These are phyloP conservation scores for Leptinotarsa tumamoca DNA, from an alignment of 2,888 invertebrate species.

Conservation along the genomic window DNA sequence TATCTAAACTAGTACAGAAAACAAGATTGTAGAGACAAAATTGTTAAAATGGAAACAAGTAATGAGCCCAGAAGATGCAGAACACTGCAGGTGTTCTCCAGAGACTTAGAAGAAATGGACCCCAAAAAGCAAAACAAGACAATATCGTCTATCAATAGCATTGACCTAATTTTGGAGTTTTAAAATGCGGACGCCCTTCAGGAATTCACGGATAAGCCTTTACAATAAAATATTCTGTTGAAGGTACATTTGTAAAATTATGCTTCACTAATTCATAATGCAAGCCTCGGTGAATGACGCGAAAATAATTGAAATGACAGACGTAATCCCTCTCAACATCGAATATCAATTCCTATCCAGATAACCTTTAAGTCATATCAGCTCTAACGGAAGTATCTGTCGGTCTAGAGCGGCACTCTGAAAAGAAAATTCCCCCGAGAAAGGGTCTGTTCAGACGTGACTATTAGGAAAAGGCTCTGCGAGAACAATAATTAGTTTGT, in stretches of 20 bases:
- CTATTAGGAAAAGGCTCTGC: constrained; percentile 32
- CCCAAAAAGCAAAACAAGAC: no score
- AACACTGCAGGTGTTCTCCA: no score
- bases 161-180: no score
- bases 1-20: no score
- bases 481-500: constrained; percentile 38
- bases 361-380: constrained; percentile 18
- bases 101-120: no score
- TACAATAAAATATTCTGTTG: no score
- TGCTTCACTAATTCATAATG: not conserved
- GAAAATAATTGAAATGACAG: constrained; percentile 8
- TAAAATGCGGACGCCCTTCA: no score
- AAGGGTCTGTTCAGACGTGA: constrained; percentile 30
- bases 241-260: not conserved
- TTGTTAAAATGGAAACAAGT: no score
- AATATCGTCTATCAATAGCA: no score
- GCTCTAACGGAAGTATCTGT: not conserved
- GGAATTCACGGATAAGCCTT: no score
- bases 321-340: not conserved
- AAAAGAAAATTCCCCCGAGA: constrained; percentile 8
- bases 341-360: not conserved
- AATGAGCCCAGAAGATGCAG: no score
- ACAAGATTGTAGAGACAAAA: no score
- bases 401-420: constrained; percentile 22
- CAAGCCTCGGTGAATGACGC: not conserved